Evolutionary conservation across 2,113 vertebrate species (phyloP).

Genomic region (Monarcha castaneiventris): DNA sequence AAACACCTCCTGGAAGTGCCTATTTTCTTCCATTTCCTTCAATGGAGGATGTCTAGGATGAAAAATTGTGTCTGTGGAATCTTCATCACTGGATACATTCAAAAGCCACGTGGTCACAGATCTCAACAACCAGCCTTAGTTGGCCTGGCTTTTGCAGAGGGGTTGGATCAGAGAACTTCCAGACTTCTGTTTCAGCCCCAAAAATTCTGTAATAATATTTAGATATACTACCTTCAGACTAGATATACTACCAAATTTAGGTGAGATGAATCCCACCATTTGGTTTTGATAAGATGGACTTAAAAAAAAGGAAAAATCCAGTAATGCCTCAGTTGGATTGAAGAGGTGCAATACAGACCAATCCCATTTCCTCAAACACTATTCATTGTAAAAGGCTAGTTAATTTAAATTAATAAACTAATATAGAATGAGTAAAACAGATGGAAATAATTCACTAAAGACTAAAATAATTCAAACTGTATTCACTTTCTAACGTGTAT

Average conservation of each 20-base stretch:
- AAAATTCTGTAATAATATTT: background rate
- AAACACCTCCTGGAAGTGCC: background rate
- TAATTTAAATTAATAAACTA: background rate
- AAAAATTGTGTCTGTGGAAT: background rate
- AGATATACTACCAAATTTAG: background rate
- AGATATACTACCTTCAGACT: background rate
- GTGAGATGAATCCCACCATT: background rate
- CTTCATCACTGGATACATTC: background rate
- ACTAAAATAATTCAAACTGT: background rate
- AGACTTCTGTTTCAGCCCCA: background rate
- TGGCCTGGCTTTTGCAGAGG: background rate
- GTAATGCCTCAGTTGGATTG: background rate
- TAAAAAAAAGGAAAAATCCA: background rate
- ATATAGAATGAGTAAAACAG: background rate
- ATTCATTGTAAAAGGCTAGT: background rate
- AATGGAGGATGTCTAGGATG: background rate
- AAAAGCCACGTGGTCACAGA: background rate
- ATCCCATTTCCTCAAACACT: background rate
- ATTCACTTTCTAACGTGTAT: background rate
- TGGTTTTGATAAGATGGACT: background rate
- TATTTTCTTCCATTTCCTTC: background rate
- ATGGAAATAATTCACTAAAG: background rate
- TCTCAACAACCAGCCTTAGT: fast-evolving
- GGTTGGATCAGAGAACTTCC: background rate
- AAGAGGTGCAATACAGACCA: background rate